A percentile compares a stretch with the other conserved stretches of the same genome.
Evolutionary conservation across 2,113 vertebrate species (phyloP).

Genomic region (Dasypus novemcinctus): DNA sequence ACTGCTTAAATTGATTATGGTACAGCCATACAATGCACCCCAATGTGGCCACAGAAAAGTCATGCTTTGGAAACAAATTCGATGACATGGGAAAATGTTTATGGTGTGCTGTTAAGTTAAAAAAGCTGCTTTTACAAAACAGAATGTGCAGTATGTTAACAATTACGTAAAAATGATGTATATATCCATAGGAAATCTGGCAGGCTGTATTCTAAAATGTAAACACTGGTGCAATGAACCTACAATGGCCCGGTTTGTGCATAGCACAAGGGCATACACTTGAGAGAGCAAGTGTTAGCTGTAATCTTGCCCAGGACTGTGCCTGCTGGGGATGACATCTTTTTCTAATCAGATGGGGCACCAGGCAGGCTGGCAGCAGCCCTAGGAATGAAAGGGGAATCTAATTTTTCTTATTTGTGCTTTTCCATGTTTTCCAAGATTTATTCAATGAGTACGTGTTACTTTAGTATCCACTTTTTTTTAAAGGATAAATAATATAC

Average conservation of each 20-base stretch:
- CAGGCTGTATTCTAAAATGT: neutral
- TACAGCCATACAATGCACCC: neutral
- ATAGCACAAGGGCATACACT: rapidly evolving
- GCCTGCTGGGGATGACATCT: neutral
- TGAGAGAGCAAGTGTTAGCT: neutral
- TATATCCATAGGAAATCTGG: conserved; percentile 34
- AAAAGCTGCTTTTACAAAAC: conserved; percentile 33
- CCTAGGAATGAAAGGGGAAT: neutral
- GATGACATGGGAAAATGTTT: neutral
- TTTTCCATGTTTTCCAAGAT: conserved; percentile 2
- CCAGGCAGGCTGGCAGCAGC: neutral
- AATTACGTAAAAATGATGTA: conserved; percentile 41
- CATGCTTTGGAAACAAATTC: conserved; percentile 28
- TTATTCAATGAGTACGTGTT: neutral
- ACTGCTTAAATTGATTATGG: neutral
- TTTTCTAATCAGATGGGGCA: neutral
- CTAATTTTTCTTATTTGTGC: neutral
- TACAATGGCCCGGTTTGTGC: neutral
- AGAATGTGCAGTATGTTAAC: conserved; percentile 44
- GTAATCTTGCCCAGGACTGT: neutral
- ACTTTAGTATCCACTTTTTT: neutral
- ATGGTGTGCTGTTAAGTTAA: conserved; percentile 10
- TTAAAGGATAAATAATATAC: neutral
- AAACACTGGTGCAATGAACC: neutral
- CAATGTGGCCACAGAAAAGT: neutral